Base-by-base conservation (phyloP, 2,797 vertebrate genomes). In the Emydoidea blandingii region DNA sequence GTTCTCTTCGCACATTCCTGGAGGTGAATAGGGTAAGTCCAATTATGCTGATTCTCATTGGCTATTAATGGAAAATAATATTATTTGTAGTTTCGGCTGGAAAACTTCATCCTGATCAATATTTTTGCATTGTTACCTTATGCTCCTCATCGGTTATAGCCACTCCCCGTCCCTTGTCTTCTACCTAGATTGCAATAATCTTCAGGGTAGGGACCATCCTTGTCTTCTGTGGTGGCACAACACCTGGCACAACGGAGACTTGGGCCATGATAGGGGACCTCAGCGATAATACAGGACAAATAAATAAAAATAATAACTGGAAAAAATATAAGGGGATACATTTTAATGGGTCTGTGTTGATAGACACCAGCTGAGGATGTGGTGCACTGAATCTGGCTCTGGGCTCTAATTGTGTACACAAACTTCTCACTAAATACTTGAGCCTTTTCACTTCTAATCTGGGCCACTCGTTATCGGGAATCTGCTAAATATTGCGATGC, bases 1-100 rank as follows among this genome's bases (percentile, higher is more conserved):
- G 1, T 0, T 41, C 80, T 76, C 78, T 57, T 91, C 82, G 25
- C 0, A 0, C 44, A 31, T 21, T 91, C 44, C 78, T 34, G 12
- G 68, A 12, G 34, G 34, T 68, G 25, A 81, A 5, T 12, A 1
- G 21, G 84, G 94, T 94, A 82, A 96, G 91, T 86, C 25, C 37
- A 5, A 21, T 10, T 8, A 9, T 19, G 18, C 34, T 11, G 4
- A 68, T 68, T 68, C 62, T 68, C 62, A 37, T 68, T 68, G 3
- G 14, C 16, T n/a, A 19, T n/a, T 19, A 19, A 68, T 21, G 62
- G 18, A n/a, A 68, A 37, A 37, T 19, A 68, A 19, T 2, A 4
- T 34, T 4, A 65, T 19, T 68, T 68, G 34, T n/a, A 5, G 16
- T 37, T 68, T 68, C 18, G n/a, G 2, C 4, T 37, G 18, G 34